Base-by-base conservation (phyloP, 2,888 invertebrate genomes). In the Acleris cristana region DNA sequence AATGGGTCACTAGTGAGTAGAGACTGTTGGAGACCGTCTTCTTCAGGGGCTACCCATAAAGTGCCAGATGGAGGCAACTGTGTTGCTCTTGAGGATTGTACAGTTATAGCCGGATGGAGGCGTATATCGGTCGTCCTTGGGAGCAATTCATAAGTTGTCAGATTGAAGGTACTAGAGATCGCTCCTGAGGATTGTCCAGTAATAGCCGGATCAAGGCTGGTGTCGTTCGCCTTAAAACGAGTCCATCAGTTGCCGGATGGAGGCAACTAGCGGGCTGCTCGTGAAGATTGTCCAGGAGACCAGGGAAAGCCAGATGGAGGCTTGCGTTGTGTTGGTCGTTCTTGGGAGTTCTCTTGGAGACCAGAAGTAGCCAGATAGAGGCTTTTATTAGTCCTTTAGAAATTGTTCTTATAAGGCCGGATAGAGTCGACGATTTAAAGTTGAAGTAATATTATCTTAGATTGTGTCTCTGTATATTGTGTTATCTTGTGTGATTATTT, bases 71-170 rank as follows among this genome's bases (percentile, higher is more conserved):
- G n/a, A 6, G 19, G 49, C 8, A 16, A 44, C 3, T 44, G n/a
- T n/a, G n/a, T n/a, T n/a, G n/a, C n/a, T 3, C 16, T 14, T 18
- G 34, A 8, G n/a, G 40, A 34, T 55, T 40, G 40, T 55, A 30
- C 40, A 55, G 40, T 21, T 44, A 21, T 21, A 57, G 45, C 58
- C 26, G 26, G 45, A n/a, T 58, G 10, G 48, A 48, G 58, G 58
- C 48, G 12, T 48, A 12, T n/a, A 12, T 57, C 56, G 56, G 44
- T 57, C 56, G 45, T 40, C 56, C 44, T 45, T 57, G 21, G 44
- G 14, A 21, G 56, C 21, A 44, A 21, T 57, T 44, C 56, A 57
- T 21, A 44, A 21, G 40, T 19, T 21, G 5, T 16, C 23, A 44
- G 44, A 12, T 16, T n/a, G 14, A 16, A 14, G 44, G 12, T 21